phyloP scores from a whole-genome alignment of 1,140 invertebrate genomes.

The Asobara japonica region DNA sequence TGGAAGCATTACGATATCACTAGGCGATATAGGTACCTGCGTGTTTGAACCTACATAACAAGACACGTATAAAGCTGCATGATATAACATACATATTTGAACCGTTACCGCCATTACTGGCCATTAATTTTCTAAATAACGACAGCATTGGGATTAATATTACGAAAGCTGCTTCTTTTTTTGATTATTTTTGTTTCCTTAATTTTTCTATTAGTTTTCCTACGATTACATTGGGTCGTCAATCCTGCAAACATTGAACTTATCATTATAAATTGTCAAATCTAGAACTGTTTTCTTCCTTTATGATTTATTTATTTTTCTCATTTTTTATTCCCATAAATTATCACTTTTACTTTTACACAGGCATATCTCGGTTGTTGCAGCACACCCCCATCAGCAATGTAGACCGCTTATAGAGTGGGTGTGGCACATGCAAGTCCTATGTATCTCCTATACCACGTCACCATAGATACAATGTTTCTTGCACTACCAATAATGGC shows the following conservation, averaged over 20 bases:
- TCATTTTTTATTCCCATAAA: too few relatives aligned
- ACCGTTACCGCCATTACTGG: background rate
- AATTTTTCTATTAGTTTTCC: background rate
- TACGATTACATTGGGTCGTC: background rate
- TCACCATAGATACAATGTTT: background rate
- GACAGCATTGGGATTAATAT: constrained; percentile 5
- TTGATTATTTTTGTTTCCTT: background rate
- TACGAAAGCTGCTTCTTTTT: background rate
- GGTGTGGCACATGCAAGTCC: constrained; percentile 19
- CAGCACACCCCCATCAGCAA: background rate
- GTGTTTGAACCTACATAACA: background rate
- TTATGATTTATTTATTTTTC: too few relatives aligned
- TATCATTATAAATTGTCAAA: background rate
- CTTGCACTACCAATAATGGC: background rate
- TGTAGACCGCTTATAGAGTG: background rate
- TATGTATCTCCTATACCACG: too few relatives aligned
- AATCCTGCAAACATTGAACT: background rate
- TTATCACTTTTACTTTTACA: constrained; percentile 7
- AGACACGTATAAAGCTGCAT: background rate
- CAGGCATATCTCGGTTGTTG: background rate
- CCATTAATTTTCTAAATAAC: constrained; percentile 12
- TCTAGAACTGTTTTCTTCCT: too few relatives aligned
- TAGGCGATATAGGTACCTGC: background rate
- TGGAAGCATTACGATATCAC: background rate
- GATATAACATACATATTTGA: constrained; percentile 12